Evolutionary conservation across 2,797 vertebrate species (phyloP).

Genomic region (Iguana delicatissima): DNA sequence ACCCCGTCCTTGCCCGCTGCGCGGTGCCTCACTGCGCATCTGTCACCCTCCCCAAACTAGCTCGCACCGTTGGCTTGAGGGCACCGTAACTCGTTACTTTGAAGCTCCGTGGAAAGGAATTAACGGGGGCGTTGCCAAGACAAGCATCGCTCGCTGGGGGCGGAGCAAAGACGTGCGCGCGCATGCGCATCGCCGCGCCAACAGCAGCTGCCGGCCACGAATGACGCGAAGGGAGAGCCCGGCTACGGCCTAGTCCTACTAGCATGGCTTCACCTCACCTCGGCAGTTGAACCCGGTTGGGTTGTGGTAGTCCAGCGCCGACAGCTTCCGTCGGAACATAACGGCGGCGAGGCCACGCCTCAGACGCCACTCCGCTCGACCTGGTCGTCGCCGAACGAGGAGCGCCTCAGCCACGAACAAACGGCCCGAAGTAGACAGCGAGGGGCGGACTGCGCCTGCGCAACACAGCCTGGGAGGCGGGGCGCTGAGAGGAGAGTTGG

Average conservation of each 20-base stretch:
- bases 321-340: constrained; percentile 95
- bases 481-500: accelerated
- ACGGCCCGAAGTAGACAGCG: background rate
- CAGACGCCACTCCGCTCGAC: constrained; percentile 21
- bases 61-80: background rate
- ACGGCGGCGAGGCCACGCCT: constrained; percentile 10
- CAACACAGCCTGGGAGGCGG: background rate
- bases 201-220: background rate
- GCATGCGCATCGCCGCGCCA: background rate
- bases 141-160: background rate
- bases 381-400: constrained; percentile 21
- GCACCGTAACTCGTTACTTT: no score
- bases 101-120: no score
- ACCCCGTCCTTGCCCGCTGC: no score
- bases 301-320: constrained; percentile 95
- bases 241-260: background rate
- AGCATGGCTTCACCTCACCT: constrained; percentile 79
- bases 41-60: no score
- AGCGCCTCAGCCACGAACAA: background rate
- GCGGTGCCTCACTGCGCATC: no score
- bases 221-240: no score
- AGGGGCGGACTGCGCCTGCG: background rate
- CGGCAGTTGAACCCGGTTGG: constrained; percentile 89
- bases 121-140: background rate
- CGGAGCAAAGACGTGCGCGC: background rate